Percentiles rank a stretch among this genome's conserved stretches.
Evolutionary conservation across 2,113 vertebrate genomes (phyloP).

Genomic region (Mandrillus leucophaeus): DNA sequence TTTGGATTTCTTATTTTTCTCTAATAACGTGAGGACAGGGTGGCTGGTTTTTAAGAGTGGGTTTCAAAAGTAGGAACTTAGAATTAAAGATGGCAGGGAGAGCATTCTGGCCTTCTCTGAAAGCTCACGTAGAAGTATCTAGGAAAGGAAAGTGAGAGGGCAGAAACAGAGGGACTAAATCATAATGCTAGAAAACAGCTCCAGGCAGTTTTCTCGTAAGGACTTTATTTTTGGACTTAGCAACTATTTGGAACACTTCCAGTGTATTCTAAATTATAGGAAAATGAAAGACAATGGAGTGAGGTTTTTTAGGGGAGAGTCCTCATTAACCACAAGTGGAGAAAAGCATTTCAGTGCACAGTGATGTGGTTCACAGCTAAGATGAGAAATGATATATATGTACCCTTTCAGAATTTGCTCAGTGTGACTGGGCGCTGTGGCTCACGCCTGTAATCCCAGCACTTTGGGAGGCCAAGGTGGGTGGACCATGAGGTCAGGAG

Average conservation of each 20-base stretch:
- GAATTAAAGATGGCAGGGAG: constrained; percentile 52
- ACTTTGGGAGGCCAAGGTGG: no score
- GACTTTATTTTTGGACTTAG: constrained; percentile 60
- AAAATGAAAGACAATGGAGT: constrained; percentile 49
- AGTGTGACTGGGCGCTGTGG: background rate
- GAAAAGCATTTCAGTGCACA: background rate
- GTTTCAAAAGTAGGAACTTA: constrained; percentile 51
- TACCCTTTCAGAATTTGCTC: background rate
- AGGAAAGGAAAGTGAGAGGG: constrained; percentile 47
- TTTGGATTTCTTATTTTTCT: constrained; percentile 64
- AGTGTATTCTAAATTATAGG: constrained; percentile 47
- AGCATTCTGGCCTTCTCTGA: constrained; percentile 53
- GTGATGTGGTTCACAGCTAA: background rate
- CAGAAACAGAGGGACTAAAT: constrained; percentile 50
- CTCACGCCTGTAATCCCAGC: no score
- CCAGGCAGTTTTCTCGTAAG: constrained; percentile 54
- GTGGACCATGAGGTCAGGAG: no score
- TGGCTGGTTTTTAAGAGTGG: constrained; percentile 49
- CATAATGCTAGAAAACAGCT: constrained; percentile 54
- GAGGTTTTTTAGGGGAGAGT: background rate
- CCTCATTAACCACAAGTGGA: background rate
- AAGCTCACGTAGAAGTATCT: constrained; percentile 34
- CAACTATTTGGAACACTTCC: constrained; percentile 57
- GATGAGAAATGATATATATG: background rate
- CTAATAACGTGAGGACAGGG: constrained; percentile 15